Evolutionary conservation across 2,113 vertebrate genomes (phyloP).

Genomic region (Micronisus gabar): DNA sequence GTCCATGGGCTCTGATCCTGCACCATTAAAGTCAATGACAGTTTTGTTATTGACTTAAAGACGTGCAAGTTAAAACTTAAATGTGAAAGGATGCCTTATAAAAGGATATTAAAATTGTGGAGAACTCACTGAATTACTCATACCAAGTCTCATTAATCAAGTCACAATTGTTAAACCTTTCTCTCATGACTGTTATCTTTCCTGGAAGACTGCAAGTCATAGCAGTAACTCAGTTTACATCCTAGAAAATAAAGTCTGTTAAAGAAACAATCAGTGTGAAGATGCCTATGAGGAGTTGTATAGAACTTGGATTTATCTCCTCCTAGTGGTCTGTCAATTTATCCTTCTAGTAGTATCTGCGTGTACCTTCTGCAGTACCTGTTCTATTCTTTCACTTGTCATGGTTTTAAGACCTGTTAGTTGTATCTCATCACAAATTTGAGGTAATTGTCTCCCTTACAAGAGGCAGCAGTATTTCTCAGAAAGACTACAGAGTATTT

Average conservation of each 20-base stretch:
- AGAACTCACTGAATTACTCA: not conserved
- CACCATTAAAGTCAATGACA: not conserved
- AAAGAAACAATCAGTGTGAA: not conserved
- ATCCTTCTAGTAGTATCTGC: not conserved
- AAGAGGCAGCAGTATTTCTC: not conserved
- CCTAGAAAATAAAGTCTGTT: not conserved
- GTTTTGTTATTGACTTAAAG: not conserved
- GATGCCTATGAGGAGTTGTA: not conserved
- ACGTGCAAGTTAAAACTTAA: not conserved
- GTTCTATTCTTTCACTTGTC: not conserved
- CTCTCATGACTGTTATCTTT: not conserved
- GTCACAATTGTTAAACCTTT: not conserved
- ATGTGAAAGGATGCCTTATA: not conserved
- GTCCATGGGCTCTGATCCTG: not conserved
- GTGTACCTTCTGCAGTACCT: not conserved
- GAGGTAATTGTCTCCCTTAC: not conserved
- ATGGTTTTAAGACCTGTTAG: not conserved
- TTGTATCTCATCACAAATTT: not conserved
- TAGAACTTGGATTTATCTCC: not conserved
- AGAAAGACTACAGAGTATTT: not conserved
- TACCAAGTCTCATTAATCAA: not conserved
- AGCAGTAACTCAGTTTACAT: not conserved
- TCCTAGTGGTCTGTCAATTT: not conserved
- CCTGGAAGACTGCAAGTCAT: not conserved
- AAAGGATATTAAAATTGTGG: not conserved